phyloP scores from a whole-genome alignment of 2,888 invertebrate genomes.

The Celastrina argiolus region DNA sequence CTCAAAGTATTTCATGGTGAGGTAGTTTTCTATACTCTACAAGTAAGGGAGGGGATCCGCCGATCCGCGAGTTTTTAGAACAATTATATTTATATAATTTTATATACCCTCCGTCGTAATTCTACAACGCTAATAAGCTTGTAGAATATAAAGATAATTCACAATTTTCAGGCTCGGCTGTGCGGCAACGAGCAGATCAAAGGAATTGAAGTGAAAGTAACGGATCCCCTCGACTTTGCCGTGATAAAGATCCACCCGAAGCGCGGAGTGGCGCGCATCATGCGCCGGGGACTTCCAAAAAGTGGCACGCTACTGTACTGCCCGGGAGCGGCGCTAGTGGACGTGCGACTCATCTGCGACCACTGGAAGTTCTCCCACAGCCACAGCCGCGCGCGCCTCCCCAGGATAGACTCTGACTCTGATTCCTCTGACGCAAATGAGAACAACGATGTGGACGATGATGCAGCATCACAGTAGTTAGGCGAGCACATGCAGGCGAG shows the following conservation, averaged over 20 bases:
- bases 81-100: no score
- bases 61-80: no score
- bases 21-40: no score
- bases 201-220: not conserved
- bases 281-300: not conserved
- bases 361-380: not conserved
- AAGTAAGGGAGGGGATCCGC: no score
- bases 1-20: no score
- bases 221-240: not conserved
- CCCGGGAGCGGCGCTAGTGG: not conserved
- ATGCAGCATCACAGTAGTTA: no score
- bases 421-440: not conserved
- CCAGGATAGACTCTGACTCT: not conserved
- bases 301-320: not conserved
- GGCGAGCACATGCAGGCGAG: no score
- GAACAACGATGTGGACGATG: no score
- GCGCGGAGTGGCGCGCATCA: not conserved
- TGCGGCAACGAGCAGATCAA: not conserved
- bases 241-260: not conserved
- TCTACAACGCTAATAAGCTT: no score
- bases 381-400: not conserved
- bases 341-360: not conserved
- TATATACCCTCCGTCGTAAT: no score
- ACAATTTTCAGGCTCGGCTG: not conserved
- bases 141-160: not conserved